Evolutionary conservation across 2,888 invertebrate genomes (phyloP).

Genomic region (Phengaris alcon): DNA sequence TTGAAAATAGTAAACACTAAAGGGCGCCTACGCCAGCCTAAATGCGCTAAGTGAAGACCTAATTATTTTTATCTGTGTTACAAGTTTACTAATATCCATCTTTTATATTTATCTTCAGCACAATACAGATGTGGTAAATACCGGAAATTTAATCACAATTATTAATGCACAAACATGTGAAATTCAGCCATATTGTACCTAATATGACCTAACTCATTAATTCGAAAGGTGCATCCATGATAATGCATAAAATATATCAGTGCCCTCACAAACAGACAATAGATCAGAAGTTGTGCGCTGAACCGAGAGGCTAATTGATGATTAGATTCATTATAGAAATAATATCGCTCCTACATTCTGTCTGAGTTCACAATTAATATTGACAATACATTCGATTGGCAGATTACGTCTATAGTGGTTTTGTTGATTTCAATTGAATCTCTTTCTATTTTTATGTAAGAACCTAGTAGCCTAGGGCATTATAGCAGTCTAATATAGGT

Average conservation of each 20-base stretch:
- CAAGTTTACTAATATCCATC: too few species aligned
- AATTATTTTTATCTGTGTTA: not conserved
- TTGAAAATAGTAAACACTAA: constrained; percentile 25
- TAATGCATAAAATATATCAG: constrained; percentile 30
- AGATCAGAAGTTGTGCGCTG: constrained; percentile 35
- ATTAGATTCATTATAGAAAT: constrained; percentile 38
- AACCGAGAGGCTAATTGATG: constrained; percentile 38
- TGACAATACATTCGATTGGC: constrained; percentile 36
- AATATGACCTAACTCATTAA: constrained; percentile 18
- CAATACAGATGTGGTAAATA: not conserved
- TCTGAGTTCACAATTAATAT: constrained; percentile 38
- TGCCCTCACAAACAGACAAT: constrained; percentile 29
- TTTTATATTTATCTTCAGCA: too few species aligned
- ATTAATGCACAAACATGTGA: not conserved
- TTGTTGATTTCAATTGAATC: constrained; percentile 17
- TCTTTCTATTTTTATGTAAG: constrained; percentile 12
- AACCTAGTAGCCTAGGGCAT: not conserved
- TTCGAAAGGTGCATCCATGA: constrained; percentile 16
- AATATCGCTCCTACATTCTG: constrained; percentile 32
- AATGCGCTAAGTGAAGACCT: not conserved
- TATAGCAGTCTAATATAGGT: not conserved
- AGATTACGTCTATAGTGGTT: constrained; percentile 22
- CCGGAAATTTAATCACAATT: not conserved
- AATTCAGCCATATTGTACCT: not conserved
- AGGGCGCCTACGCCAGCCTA: constrained; percentile 17